Base-by-base conservation (phyloP, 2,113 vertebrate species). In the Gulo gulo region DNA sequence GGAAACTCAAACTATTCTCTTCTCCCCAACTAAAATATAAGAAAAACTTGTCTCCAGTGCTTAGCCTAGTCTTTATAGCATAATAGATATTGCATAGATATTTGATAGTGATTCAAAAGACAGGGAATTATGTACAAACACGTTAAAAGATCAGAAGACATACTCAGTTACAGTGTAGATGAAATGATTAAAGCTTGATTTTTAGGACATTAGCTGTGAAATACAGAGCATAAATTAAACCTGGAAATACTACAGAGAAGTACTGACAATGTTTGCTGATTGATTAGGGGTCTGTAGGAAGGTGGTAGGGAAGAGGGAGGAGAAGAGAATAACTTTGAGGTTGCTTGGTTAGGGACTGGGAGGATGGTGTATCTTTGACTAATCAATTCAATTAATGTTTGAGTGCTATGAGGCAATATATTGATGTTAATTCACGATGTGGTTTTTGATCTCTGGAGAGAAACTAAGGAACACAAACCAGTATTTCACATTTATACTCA, bases 311-410 rank as follows among this genome's bases (percentile, higher is more conserved):
- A 93, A 85, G 76, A 94, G 57, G 39, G 39, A 92, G 78, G 67
- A 45, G 59, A 67, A 55, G 78, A 31, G 55, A 85, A 79, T 95
- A 86, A 90, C 67, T 93, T 88, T 63, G 92, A 96, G 80, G 88
- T 82, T 94, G 59, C 52, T 96, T 97, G n/a, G 88, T 76, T 93
- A 50, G 65, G n/a, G 45, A 82, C 71, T 86, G 55, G 52, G 39
- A 97, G 57, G 34, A 47, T 92, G 42, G 18, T 69, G 18, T 91
- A 73, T 67, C 89, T 65, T 92, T 95, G 97, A 96, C 94, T 93
- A 89, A 97, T 97, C 89, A 97, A 65, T 95, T 86, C 90, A 95
- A 83, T 97, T 93, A 98, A 76, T 80, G 80, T 94, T 87, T 95
- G 86, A 97, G 83, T 84, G 73, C 73, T 90, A 7, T 6, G 59